Evolutionary conservation across 1,140 invertebrate species (phyloP).

Genomic region (Drosophila kurseongensis): DNA sequence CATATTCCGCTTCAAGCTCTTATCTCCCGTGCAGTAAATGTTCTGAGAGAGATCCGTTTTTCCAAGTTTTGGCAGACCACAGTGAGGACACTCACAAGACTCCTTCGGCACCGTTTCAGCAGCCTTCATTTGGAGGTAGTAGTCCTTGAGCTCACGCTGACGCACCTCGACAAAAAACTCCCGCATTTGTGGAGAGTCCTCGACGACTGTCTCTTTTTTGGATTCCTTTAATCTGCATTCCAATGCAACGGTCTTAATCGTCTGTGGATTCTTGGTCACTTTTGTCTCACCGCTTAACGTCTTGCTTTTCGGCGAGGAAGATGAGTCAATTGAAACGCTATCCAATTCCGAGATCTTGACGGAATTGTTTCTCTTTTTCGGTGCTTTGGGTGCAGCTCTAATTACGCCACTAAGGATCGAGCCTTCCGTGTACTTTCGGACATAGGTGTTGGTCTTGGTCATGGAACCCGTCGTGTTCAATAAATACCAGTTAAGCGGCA

Average conservation of each 20-base stretch:
- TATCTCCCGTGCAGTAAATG: slow-evolving; percentile 18
- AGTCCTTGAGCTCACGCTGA: slow-evolving; percentile 17
- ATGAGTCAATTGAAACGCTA: no score
- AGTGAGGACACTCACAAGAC: background rate
- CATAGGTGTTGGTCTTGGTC: slow-evolving; percentile 1
- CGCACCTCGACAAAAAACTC: slow-evolving; percentile 40
- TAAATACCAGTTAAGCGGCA: slow-evolving; percentile 19
- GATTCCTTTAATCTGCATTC: no score
- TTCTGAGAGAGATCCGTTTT: background rate
- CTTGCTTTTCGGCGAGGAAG: background rate
- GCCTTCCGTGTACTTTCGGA: slow-evolving; percentile 12
- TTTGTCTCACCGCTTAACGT: background rate
- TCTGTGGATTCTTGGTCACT: background rate
- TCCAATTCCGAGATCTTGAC: background rate
- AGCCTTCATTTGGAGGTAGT: slow-evolving; percentile 27
- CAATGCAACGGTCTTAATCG: background rate
- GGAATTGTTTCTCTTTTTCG: no score
- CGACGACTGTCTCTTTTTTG: background rate
- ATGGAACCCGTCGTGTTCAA: slow-evolving; percentile 18
- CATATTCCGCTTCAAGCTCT: background rate
- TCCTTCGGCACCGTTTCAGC: background rate
- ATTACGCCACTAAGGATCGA: background rate
- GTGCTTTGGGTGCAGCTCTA: background rate
- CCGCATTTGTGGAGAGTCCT: slow-evolving; percentile 28
- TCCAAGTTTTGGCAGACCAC: background rate